Base-by-base conservation (phyloP, 2,797 vertebrate genomes). In the Huso huso region DNA sequence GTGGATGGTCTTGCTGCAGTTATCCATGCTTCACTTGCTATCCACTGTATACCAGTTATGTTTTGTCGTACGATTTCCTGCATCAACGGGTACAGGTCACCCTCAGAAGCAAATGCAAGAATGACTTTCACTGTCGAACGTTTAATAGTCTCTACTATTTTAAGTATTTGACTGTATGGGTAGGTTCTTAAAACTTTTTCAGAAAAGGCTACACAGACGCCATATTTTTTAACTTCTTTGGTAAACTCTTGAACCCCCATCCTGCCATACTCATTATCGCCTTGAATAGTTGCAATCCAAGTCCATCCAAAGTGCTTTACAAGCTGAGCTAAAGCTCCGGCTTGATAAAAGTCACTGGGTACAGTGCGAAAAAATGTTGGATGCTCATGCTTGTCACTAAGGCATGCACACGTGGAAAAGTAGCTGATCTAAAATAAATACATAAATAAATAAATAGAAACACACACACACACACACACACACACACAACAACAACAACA, bases 351-450 rank as follows among this genome's bases (percentile, higher is more conserved):
- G 72, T 91, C 88, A 23, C 88, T 91, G 51, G 88, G 86, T 63
- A 92, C 83, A 60, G 88, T 90, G 48, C 88, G 82, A 51, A 90
- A 89, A 82, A 92, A 92, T 1, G 88, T 84, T 1, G 89, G 88
- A 73, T 85, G 89, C 78, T 89, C 88, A 48, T 55, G 63, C 79
- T 76, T 86, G 73, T 91, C 68, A 68, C 87, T 90, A 8, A 91
- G 75, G 60, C 89, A 92, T 63, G 82, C 84, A 78, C 89, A 92
- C 3, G 89, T 89, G 69, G 90, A 91, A 81, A 90, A 90, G 70
- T 91, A 92, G 74, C 89, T 92, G 51, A 91, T 83, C 90, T 92
- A 64, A 7, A 37, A 55, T 73, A 69, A 65, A 67, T 18, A 61
- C 71, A 67, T 4, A 67, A 49, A n/a, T 61, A 63, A 61, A 37